Base-by-base conservation (phyloP, 2,888 invertebrate species). In the Margaritifera margaritifera region DNA sequence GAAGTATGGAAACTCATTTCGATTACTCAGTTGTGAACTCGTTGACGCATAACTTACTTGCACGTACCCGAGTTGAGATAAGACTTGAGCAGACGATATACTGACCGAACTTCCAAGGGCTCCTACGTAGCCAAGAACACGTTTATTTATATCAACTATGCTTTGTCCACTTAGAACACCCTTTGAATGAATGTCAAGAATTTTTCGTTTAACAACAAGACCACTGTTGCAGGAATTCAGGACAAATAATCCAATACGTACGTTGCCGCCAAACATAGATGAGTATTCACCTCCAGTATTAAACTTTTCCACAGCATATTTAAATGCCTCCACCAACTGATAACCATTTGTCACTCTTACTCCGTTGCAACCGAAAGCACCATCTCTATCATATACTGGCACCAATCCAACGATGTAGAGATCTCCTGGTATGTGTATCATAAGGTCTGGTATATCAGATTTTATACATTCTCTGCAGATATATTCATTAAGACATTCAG, bases 391-490 rank as follows among this genome's bases (percentile, higher is more conserved):
- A 56, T 56, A 18, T 24, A 56, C 15, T 24, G 56, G 56, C n/a
- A 24, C 5, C 24, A 24, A 0, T 24, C 15, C 56, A n/a, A 56
- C 56, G 24, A 56, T 4, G 20, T 22, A 22, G 18, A 56, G 24
- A 19, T 56, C 56, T 56, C 56, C 56, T 22, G n/a, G 4, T 56
- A 22, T 8, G 24, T 56, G 56, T 11, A 42, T 42, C 42, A 42
- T 15, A 42, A 11, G 11, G 42, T 42, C 42, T 42, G 42, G 15
- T 42, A 3, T 42, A 50, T 64, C 56, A 24, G 60, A 22, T 6
- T 62, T 54, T 6, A 72, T 64, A 60, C 77, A 78, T 19, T 68
- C 70, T n/a, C 31, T 27, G 63, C 79, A 78, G 1, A 42, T n/a
- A 11, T 66, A 18, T 3, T 63, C 68, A 20, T 18, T 25, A 6